Percentiles rank a stretch among this genome's conserved stretches.
These are phyloP conservation scores for Drosophila diplacantha DNA, from an alignment of 2,888 invertebrate genomes.

Conservation along the genomic window DNA sequence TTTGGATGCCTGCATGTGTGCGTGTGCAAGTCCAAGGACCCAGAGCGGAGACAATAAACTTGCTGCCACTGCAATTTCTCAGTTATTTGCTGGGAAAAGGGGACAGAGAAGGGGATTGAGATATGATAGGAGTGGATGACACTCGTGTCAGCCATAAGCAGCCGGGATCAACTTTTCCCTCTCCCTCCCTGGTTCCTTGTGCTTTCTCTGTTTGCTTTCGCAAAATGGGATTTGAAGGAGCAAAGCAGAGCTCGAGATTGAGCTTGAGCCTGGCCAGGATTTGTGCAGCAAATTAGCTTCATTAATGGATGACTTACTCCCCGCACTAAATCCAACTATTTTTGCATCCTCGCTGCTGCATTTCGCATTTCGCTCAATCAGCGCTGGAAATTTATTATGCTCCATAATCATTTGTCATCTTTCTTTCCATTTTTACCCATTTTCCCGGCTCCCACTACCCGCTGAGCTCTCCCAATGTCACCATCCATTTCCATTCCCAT, in stretches of 20 bases:
- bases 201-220: conserved; percentile 18
- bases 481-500: conserved; percentile 63
- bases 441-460: conserved; percentile 14
- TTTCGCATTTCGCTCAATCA: conserved; percentile 68
- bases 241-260: conserved; percentile 5
- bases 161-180: conserved; percentile 62
- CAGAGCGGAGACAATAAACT: conserved; percentile 59
- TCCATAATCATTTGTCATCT: conserved; percentile 73
- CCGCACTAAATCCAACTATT: conserved; percentile 32
- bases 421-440: conserved; percentile 44
- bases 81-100: conserved; percentile 45
- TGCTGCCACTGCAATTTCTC: conserved; percentile 64
- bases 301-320: conserved; percentile 55
- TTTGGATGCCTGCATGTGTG: conserved; percentile 28
- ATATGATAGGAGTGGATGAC: conserved; percentile 57
- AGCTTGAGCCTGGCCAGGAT: conserved; percentile 38
- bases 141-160: conserved; percentile 61
- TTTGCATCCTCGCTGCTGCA: conserved; percentile 43
- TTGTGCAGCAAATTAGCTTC: conserved; percentile 64
- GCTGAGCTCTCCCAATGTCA: background rate
- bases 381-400: conserved; percentile 65
- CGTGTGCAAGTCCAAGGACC: conserved; percentile 23
- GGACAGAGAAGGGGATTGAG: conserved; percentile 39
- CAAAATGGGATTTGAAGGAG: conserved; percentile 48
- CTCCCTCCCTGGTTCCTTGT: conserved; percentile 3